These are phyloP conservation scores for Nyctereutes procyonoides DNA, from an alignment of 2,113 vertebrate genomes.

Conservation along the genomic window DNA sequence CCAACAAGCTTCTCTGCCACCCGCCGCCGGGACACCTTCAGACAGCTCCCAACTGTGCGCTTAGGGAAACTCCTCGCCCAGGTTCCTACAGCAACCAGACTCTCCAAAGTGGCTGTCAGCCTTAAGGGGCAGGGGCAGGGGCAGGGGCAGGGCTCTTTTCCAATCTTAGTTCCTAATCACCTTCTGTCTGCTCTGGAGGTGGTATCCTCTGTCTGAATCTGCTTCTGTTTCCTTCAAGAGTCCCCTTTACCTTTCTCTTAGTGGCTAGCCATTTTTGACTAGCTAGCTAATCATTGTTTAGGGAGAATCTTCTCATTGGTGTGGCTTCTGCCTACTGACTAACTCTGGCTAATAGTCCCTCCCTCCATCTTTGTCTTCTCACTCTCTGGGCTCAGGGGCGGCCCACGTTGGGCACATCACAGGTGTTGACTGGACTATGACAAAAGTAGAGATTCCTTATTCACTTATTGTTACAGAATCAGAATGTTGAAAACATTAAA, in stretches of 20 bases:
- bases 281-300: not conserved
- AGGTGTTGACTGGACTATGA: not conserved
- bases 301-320: not conserved
- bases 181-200: not conserved
- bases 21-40: not conserved
- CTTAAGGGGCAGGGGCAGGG: accelerated
- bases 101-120: not conserved
- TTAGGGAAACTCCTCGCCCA: not conserved
- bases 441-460: not conserved
- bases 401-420: not conserved
- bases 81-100: not conserved
- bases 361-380: not conserved
- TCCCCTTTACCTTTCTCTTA: not conserved
- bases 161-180: not conserved
- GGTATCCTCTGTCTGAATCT: not conserved
- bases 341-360: not conserved
- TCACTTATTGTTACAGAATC: not conserved
- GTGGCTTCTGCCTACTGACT: not conserved
- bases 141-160: not conserved
- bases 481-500: not conserved
- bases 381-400: not conserved
- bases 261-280: not conserved
- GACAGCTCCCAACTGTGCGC: not conserved
- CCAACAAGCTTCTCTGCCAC: not conserved
- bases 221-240: not conserved